Conservation (phyloP, 2,797 vertebrate species). For the Coranthus polyacanthus region DNA sequence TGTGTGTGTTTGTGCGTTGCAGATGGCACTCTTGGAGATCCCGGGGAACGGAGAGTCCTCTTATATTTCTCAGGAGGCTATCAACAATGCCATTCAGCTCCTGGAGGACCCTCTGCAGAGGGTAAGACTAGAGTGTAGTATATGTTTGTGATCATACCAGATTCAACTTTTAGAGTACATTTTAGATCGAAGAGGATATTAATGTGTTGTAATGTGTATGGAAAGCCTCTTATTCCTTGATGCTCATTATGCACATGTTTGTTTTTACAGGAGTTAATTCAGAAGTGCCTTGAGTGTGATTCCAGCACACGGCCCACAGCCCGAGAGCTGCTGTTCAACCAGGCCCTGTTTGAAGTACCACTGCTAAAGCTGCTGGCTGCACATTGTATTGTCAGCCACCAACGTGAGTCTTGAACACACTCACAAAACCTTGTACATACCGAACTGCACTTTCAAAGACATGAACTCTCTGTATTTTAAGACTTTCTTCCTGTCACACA, state of each 20-base stretch:
- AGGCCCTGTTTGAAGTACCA: slow-evolving; percentile 96
- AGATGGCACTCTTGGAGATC: slow-evolving; percentile 99
- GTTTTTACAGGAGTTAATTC: slow-evolving; percentile 92
- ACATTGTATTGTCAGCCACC: slow-evolving; percentile 95
- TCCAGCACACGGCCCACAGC: slow-evolving; percentile 92
- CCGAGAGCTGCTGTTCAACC: slow-evolving; percentile 95
- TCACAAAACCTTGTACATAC: too few relatives aligned
- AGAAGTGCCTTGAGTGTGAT: slow-evolving; percentile 94
- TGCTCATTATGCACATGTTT: slow-evolving; percentile 28
- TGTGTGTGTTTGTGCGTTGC: slow-evolving; percentile 33
- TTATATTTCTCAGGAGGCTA: slow-evolving; percentile 94
- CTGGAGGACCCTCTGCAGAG: slow-evolving; percentile 95
- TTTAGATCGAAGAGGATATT: too few relatives aligned
- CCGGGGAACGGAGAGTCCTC: slow-evolving; percentile 96
- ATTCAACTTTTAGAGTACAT: too few relatives aligned
- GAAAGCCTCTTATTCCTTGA: not conserved
- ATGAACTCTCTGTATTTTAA: too few relatives aligned
- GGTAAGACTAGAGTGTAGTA: slow-evolving; percentile 78
- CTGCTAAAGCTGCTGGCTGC: slow-evolving; percentile 95
- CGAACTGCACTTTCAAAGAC: too few relatives aligned
- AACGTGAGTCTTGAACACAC: slow-evolving; percentile 88
- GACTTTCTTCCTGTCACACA: not conserved
- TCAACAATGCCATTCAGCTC: slow-evolving; percentile 94
- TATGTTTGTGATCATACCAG: not conserved
- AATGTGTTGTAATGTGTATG: not conserved